Evolutionary conservation across 2,888 invertebrate species (phyloP), one percentile per base, ranked within the genome.

Genomic region (Drosophila histrio): DNA sequence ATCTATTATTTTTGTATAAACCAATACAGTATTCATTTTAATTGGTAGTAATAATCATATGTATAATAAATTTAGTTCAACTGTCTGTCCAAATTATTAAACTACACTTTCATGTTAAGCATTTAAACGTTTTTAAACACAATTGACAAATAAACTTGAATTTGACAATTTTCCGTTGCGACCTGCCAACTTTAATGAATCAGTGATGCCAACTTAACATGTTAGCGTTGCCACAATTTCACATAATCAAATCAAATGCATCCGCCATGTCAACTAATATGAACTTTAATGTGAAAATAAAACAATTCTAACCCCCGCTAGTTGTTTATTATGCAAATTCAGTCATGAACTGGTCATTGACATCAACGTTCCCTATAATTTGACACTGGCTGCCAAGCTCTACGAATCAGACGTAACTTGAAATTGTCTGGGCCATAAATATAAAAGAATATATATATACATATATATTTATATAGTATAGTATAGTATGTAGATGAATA

Each of bases 311-410:
- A 21, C 2, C 11, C 38, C 13, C 1, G 5, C 24, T 8, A 21
- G 15, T 28, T 43, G 7, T 38, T 19, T 30, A 28, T 41, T 63
- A 74, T 69, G 71, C 56, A 74, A 72, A 75, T 61, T 8, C 41
- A 26, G 13, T 59, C 43, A 38, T 34, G 19, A 56, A 26, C 30
- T 58, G 61, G 72, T 72, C 72, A 65, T 71, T 73, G 72, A 71
- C 72, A 49, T 73, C 32, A 17, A 24, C 26, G 13, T 30, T 13
- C n/a, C 17, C 39, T 34, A 22, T 47, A 54, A 70, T 69, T 70
- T 60, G 59, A 54, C 49, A 54, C 15, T 43, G 59, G 11, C n/a
- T 34, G 24, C 3, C 44, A 56, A 49, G 47, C 76, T 34, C 76
- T 39, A 32, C 58, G 36, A 71, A 71, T 76, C 39, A 15, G 52